These are phyloP conservation scores for Synergus umbraculus DNA, from an alignment of 2,888 invertebrate genomes.

Conservation along the genomic window DNA sequence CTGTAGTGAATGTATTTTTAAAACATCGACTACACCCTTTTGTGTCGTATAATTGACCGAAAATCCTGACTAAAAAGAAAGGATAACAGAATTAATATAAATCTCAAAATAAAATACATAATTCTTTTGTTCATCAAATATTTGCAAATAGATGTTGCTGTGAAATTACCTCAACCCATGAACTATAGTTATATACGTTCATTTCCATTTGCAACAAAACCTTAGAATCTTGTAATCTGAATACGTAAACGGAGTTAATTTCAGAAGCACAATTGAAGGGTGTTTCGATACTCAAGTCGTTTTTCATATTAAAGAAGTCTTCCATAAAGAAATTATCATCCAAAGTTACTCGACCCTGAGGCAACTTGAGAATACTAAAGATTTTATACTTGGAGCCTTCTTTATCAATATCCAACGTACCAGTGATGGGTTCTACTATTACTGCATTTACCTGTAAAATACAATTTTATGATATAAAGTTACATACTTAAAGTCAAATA, in stretches of 20 bases:
- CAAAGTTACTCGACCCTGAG: slow-evolving; percentile 80
- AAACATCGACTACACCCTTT: slow-evolving; percentile 71
- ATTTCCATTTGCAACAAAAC: slow-evolving; percentile 79
- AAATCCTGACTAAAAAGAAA: slow-evolving; percentile 75
- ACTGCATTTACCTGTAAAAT: slow-evolving; percentile 61
- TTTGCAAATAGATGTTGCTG: slow-evolving; percentile 21
- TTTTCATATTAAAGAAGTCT: slow-evolving; percentile 79
- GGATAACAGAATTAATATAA: slow-evolving; percentile 27
- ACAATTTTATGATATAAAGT: slow-evolving; percentile 47
- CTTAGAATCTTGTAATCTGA: slow-evolving; percentile 74
- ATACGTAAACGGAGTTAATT: slow-evolving; percentile 78
- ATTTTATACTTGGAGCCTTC: slow-evolving; percentile 69
- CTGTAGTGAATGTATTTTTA: slow-evolving; percentile 77
- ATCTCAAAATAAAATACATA: neutral
- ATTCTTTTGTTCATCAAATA: no score
- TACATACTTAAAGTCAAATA: neutral
- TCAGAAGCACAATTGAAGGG: slow-evolving; percentile 79
- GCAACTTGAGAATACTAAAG: slow-evolving; percentile 76
- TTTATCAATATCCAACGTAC: slow-evolving; percentile 71
- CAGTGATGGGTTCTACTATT: slow-evolving; percentile 64
- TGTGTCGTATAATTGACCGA: slow-evolving; percentile 79
- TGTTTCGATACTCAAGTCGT: slow-evolving; percentile 80
- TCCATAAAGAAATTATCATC: slow-evolving; percentile 80
- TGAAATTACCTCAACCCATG: slow-evolving; percentile 78
- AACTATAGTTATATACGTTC: slow-evolving; percentile 75